Evolutionary conservation across 2,797 vertebrate genomes (phyloP).

Genomic region (Channa striata): DNA sequence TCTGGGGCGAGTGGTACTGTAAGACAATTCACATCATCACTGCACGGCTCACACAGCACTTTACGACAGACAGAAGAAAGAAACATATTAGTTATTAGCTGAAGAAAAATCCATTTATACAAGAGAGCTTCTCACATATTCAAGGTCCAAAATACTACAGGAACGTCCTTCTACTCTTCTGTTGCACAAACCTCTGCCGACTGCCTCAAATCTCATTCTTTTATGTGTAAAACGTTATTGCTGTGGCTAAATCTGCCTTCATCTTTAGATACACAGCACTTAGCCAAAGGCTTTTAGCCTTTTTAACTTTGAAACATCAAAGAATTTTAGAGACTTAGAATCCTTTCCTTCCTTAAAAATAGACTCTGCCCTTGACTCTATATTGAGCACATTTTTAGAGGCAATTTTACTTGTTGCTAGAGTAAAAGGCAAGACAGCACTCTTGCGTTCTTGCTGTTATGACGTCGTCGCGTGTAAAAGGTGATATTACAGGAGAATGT

Average conservation of each 20-base stretch:
- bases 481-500: constrained; percentile 24
- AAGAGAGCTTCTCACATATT: constrained; percentile 20
- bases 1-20: constrained; percentile 31
- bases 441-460: constrained; percentile 40
- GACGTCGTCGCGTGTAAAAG: constrained; percentile 40
- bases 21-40: constrained; percentile 55
- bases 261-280: constrained; percentile 50
- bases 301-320: constrained; percentile 68
- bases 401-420: constrained; percentile 68
- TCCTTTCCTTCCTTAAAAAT: constrained; percentile 62
- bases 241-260: constrained; percentile 51
- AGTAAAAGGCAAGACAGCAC: constrained; percentile 60
- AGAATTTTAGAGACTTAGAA: constrained; percentile 58
- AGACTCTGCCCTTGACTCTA: constrained; percentile 60
- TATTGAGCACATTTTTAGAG: constrained; percentile 67
- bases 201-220: constrained; percentile 11
- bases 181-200: constrained; percentile 16
- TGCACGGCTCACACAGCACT: constrained; percentile 29
- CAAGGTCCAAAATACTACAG: constrained; percentile 9
- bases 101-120: constrained; percentile 34
- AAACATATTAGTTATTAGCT: constrained; percentile 40
- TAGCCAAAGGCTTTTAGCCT: constrained; percentile 68
- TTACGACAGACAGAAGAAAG: constrained; percentile 49
- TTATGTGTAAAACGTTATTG: constrained; percentile 33
- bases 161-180: constrained; percentile 18